Percentiles rank a stretch among this genome's conserved stretches.
Conservation (phyloP, 2,888 invertebrate species). For the Folsomia manolachei region DNA sequence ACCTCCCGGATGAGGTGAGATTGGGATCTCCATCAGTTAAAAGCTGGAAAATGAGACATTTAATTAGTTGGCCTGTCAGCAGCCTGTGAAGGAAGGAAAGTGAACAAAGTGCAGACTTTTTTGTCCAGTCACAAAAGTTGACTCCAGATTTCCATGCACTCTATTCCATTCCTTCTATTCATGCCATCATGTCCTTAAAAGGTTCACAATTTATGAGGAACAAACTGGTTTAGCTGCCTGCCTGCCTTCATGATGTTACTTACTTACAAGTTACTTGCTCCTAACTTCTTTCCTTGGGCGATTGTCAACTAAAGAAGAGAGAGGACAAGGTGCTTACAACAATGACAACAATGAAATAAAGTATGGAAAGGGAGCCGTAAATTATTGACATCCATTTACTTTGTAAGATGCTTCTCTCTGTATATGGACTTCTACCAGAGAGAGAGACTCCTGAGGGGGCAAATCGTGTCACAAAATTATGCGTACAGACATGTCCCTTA, state of each 20-base stretch:
- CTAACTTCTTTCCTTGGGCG: no score
- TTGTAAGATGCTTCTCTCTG: no score
- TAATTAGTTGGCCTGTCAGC: slow-evolving; percentile 20
- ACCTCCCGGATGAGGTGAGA: slow-evolving; percentile 2
- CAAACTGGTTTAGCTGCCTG: neutral
- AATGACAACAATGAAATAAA: slow-evolving; percentile 18
- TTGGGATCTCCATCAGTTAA: slow-evolving; percentile 17
- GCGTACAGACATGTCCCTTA: no score
- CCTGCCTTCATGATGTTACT: no score
- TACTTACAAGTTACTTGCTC: no score
- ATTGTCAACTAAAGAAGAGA: slow-evolving; percentile 32
- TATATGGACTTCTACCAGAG: no score
- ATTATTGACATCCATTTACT: slow-evolving; percentile 17
- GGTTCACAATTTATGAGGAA: slow-evolving; percentile 8
- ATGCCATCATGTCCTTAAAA: slow-evolving; percentile 10
- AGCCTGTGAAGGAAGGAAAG: neutral
- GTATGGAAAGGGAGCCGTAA: slow-evolving; percentile 23
- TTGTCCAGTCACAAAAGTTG: neutral
- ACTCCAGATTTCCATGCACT: no score
- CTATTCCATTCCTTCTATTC: no score
- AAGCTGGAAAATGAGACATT: slow-evolving; percentile 24
- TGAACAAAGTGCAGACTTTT: neutral
- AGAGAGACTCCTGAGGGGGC: slow-evolving; percentile 6
- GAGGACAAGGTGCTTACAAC: slow-evolving; percentile 36
- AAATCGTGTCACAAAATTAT: neutral